phyloP scores from a whole-genome alignment of 2,888 invertebrate genomes.

The Scaptodrosophila latifasciaeformis region DNA sequence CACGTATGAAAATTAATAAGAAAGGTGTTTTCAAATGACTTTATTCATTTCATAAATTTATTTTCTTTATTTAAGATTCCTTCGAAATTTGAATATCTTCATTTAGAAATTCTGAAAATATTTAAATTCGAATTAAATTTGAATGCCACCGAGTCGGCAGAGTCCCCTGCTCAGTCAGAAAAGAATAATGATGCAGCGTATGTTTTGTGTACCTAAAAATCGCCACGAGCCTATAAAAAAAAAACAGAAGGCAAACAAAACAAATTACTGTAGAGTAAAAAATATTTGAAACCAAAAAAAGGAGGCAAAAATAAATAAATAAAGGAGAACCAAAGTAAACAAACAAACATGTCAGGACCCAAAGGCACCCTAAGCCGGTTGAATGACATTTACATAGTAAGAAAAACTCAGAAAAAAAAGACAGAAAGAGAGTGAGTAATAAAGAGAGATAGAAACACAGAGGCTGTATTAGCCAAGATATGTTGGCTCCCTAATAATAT shows the following conservation, averaged over 20 bases:
- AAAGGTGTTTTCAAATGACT: no score
- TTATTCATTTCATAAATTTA: no score
- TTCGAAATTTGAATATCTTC: no score
- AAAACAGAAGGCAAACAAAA: constrained; percentile 20
- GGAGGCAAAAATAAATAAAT: constrained; percentile 1
- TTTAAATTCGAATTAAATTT: no score
- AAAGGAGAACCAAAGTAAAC: not conserved
- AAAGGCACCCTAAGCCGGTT: constrained; percentile 39
- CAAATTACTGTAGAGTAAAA: constrained; percentile 34
- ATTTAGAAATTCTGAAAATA: no score
- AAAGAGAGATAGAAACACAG: not conserved
- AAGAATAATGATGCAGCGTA: constrained; percentile 39
- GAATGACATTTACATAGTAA: constrained; percentile 25
- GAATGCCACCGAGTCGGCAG: no score
- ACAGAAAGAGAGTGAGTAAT: constrained; percentile 3
- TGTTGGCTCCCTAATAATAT: constrained; percentile 59
- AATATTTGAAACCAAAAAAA: constrained; percentile 37
- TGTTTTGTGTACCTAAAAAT: constrained; percentile 27
- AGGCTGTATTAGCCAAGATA: no score
- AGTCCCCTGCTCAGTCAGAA: no score
- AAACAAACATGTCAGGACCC: not conserved
- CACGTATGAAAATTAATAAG: no score
- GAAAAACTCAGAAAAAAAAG: constrained; percentile 3
- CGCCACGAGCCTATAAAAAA: constrained; percentile 13
- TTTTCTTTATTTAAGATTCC: no score